These are phyloP conservation scores for Reticulitermes speratus DNA, from an alignment of 1,140 invertebrate species.

Conservation along the genomic window DNA sequence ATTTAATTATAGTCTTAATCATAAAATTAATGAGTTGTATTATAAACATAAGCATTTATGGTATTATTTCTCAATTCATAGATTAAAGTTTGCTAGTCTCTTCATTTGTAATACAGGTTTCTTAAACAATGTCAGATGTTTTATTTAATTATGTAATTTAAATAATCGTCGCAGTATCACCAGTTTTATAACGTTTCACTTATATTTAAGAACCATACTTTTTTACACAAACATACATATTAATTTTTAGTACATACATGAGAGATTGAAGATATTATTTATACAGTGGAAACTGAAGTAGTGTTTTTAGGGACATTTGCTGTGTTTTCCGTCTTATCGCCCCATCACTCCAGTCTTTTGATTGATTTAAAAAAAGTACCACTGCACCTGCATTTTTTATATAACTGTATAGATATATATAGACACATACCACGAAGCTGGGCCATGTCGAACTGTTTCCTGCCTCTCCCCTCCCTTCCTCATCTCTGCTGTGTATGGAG, in stretches of 20 bases:
- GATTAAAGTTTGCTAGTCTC: slow-evolving; percentile 1
- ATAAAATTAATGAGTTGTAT: background rate
- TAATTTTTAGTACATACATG: background rate
- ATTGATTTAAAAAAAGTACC: background rate
- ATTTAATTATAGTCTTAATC: background rate
- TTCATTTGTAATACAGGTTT: background rate
- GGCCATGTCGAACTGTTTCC: background rate
- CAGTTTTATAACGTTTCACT: background rate
- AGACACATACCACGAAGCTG: background rate
- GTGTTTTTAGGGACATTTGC: background rate
- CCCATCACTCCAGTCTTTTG: background rate
- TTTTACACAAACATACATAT: background rate
- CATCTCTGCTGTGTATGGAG: background rate
- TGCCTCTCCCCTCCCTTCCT: background rate
- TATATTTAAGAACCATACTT: background rate
- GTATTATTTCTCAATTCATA: background rate
- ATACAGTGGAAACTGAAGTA: background rate
- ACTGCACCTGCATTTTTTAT: slow-evolving; percentile 7
- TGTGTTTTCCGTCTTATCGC: background rate
- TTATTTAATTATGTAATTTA: slow-evolving; percentile 1
- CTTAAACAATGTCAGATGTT: background rate
- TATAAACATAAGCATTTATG: background rate
- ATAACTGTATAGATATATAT: background rate
- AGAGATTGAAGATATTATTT: background rate
- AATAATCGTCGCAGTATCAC: background rate